phyloP scores from a whole-genome alignment of 2,113 vertebrate species.

The Raja brachyura region DNA sequence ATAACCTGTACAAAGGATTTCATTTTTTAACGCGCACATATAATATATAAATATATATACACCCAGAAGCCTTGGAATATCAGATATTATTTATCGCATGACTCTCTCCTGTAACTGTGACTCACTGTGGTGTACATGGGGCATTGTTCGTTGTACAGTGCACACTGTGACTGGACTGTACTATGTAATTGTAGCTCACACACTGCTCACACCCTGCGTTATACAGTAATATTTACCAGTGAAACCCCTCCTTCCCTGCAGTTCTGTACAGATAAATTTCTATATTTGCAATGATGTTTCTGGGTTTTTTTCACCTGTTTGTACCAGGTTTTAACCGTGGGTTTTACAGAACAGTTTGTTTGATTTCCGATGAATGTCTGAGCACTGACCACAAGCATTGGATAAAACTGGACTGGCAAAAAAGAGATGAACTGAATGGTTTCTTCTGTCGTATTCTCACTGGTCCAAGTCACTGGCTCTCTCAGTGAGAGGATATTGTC shows the following conservation, averaged over 20 bases:
- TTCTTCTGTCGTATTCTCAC: constrained; percentile 11
- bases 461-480: background rate
- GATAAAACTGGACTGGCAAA: constrained; percentile 26
- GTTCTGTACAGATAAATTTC: constrained; percentile 89
- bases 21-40: constrained; percentile 47
- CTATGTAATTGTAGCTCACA: constrained; percentile 40
- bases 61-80: constrained; percentile 57
- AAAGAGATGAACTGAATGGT: constrained; percentile 15
- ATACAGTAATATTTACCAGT: constrained; percentile 54
- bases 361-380: constrained; percentile 12
- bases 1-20: constrained; percentile 50
- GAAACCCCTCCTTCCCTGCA: constrained; percentile 40
- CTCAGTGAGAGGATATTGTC: background rate
- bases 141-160: constrained; percentile 56
- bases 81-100: constrained; percentile 72
- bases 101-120: constrained; percentile 77
- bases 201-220: constrained; percentile 44
- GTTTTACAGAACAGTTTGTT: constrained; percentile 29
- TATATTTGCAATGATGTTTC: constrained; percentile 78
- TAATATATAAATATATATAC: constrained; percentile 20
- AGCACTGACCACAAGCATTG: background rate
- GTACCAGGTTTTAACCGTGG: constrained; percentile 20
- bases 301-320: constrained; percentile 13
- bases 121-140: constrained; percentile 78
- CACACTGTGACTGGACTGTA: constrained; percentile 49